Conservation (phyloP, 2,797 vertebrate genomes). For the Clarias fuscus region DNA sequence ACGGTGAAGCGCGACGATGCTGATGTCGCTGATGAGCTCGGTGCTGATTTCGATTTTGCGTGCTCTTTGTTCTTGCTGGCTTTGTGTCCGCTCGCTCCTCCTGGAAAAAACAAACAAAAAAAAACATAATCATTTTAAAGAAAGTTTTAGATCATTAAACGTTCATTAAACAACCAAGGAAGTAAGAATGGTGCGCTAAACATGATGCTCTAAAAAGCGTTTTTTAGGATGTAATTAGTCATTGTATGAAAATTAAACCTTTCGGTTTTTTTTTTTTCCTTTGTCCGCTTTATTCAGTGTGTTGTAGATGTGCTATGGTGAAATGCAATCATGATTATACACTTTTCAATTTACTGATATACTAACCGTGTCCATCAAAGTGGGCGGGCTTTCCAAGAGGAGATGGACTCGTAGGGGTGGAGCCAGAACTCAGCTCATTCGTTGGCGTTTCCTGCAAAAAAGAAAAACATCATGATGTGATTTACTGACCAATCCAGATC, state of each 20-base stretch:
- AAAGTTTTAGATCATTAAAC: background rate
- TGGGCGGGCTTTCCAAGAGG: conserved; percentile 72
- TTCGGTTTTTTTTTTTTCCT: background rate
- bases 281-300: background rate
- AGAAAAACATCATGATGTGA: conserved; percentile 39
- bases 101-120: background rate
- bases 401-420: conserved; percentile 73
- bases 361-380: conserved; percentile 73
- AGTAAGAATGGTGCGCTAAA: background rate
- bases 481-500: conserved; percentile 6
- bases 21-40: conserved; percentile 60
- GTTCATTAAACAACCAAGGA: background rate
- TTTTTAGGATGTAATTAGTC: background rate
- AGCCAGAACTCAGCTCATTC: conserved; percentile 82
- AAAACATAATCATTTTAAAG: background rate
- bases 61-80: conserved; percentile 85
- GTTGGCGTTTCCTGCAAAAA: conserved; percentile 87
- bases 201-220: background rate
- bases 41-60: conserved; percentile 73
- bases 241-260: background rate
- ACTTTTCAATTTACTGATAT: conserved; percentile 39
- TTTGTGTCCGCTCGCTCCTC: conserved; percentile 82
- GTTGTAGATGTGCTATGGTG: background rate
- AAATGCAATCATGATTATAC: background rate
- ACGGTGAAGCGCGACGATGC: conserved; percentile 90